Percentiles rank a stretch among this genome's conserved stretches.
phyloP scores from a whole-genome alignment of 2,888 invertebrate species.

The Trichopria drosophilae region DNA sequence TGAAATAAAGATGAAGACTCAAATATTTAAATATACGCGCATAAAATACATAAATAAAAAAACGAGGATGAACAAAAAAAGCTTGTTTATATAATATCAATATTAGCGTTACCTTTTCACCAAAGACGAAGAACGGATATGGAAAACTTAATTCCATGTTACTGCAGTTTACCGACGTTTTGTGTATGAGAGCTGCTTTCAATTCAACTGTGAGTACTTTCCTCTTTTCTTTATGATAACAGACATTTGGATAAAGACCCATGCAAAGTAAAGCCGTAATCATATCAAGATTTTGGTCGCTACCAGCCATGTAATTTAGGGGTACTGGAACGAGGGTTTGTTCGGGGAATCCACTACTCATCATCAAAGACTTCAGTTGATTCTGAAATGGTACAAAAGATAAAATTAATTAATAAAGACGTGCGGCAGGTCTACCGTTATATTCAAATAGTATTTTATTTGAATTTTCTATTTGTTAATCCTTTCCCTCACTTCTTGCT shows the following conservation, averaged over 20 bases:
- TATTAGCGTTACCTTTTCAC: constrained; percentile 90
- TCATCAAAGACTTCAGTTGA: constrained; percentile 70
- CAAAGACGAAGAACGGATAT: constrained; percentile 95
- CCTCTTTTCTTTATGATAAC: constrained; percentile 90
- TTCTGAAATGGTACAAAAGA: constrained; percentile 57
- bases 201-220: constrained; percentile 95
- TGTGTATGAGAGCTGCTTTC: constrained; percentile 91
- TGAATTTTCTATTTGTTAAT: no score
- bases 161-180: constrained; percentile 93
- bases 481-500: no score
- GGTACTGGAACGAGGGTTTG: constrained; percentile 76
- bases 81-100: no score
- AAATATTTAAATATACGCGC: no score
- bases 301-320: constrained; percentile 73
- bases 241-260: constrained; percentile 96
- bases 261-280: constrained; percentile 83
- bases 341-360: constrained; percentile 85
- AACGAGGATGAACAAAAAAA: no score
- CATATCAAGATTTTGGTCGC: constrained; percentile 79
- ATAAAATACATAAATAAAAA: no score
- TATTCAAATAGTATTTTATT: no score
- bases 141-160: constrained; percentile 81
- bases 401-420: not conserved
- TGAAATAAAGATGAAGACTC: no score
- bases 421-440: not conserved